phyloP scores from a whole-genome alignment of 1,140 invertebrate species.

The Stegodyphus dumicola region DNA sequence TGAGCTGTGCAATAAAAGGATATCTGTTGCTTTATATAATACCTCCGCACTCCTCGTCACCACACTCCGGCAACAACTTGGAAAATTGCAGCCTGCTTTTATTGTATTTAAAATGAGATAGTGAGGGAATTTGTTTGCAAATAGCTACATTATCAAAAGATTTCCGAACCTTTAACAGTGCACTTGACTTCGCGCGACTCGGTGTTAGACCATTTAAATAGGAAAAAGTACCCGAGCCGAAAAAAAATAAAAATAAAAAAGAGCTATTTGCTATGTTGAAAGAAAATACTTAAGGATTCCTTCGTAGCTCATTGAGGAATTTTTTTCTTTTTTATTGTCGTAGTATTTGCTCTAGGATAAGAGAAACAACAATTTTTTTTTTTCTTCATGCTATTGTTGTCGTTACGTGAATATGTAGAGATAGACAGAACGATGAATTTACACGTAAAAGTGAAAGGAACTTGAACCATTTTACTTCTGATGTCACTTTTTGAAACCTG shows the following conservation, averaged over 20 bases:
- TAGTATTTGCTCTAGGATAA: too few species aligned
- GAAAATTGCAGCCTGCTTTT: conserved; percentile 27
- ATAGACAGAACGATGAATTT: too few species aligned
- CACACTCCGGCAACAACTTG: conserved; percentile 10
- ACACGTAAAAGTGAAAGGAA: too few species aligned
- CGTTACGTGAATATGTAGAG: too few species aligned
- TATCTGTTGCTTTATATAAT: conserved; percentile 35
- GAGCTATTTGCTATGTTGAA: conserved; percentile 4
- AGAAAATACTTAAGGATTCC: not conserved
- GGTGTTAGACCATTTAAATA: not conserved
- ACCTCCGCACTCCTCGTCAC: not conserved
- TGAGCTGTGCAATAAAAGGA: conserved; percentile 33
- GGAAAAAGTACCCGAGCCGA: not conserved
- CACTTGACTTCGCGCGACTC: conserved; percentile 11
- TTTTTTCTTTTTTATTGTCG: too few species aligned
- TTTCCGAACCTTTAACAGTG: not conserved
- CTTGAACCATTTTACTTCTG: too few species aligned
- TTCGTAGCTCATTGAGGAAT: too few species aligned
- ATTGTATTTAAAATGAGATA: conserved; percentile 36
- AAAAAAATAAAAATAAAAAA: not conserved
- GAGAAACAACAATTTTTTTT: too few species aligned
- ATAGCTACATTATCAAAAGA: conserved; percentile 24
- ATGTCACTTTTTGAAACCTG: too few species aligned
- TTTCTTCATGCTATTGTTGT: too few species aligned
- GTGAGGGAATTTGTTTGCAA: conserved; percentile 44